Evolutionary conservation across 2,113 vertebrate genomes (phyloP).

Genomic region (Eptatretus burgeri): DNA sequence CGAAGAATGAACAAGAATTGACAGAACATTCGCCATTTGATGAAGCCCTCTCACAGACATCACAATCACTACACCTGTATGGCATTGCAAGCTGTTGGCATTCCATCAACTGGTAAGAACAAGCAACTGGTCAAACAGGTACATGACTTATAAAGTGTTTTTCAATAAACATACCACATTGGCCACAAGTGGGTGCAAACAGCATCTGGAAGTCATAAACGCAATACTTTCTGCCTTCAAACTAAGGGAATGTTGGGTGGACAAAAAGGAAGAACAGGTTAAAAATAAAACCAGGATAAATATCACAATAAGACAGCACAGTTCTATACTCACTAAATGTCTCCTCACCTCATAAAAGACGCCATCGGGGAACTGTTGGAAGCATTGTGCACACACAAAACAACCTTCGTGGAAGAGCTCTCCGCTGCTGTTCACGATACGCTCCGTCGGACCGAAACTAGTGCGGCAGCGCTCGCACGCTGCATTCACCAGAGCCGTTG

Average conservation of each 20-base stretch:
- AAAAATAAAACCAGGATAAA: no score
- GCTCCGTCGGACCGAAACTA: constrained; percentile 60
- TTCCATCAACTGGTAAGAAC: no score
- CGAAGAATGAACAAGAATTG: no score
- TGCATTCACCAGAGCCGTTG: constrained; percentile 64
- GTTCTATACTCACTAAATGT: no score
- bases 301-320: no score
- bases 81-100: no score
- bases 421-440: constrained; percentile 85
- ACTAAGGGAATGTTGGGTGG: constrained; percentile 22
- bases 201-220: constrained; percentile 99
- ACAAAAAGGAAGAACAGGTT: no score
- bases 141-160: no score
- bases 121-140: no score
- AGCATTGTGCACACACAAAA: constrained; percentile 88
- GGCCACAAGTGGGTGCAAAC: constrained; percentile 85
- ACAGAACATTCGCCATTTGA: no score
- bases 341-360: constrained; percentile 76
- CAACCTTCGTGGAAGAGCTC: constrained; percentile 90
- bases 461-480: constrained; percentile 67
- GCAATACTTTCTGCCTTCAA: constrained; percentile 91
- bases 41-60: no score
- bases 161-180: constrained; percentile 47
- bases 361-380: constrained; percentile 79
- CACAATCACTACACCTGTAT: no score